A percentile compares a stretch with the other conserved stretches of the same genome.
Evolutionary conservation across 35 echinoderm and acorn worm species (phyloP).

Genomic region (Apostichopus japonicus): DNA sequence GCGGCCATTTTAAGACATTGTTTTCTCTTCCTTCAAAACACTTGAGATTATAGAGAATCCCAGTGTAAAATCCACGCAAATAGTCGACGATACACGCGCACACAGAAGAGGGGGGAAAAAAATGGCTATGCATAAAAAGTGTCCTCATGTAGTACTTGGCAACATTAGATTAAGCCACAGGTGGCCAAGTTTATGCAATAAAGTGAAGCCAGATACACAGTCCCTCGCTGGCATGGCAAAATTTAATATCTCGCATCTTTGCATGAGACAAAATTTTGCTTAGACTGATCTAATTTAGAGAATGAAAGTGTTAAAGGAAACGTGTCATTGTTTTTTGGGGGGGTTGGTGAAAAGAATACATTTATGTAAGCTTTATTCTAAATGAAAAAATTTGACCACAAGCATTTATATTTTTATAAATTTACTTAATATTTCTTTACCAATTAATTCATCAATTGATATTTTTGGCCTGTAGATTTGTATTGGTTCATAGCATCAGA

Average conservation of each 20-base stretch:
- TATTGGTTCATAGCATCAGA: no score
- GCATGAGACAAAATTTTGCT: neutral
- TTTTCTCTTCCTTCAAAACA: neutral
- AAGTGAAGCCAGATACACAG: neutral
- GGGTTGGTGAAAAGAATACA: neutral
- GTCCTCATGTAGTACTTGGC: neutral
- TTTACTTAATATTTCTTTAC: no score
- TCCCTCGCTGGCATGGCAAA: neutral
- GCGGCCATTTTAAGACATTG: neutral
- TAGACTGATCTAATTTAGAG: neutral
- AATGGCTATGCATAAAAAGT: neutral
- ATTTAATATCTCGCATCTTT: neutral
- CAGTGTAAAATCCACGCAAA: neutral
- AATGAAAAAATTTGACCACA: no score
- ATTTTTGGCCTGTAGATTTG: no score
- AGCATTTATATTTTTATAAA: no score
- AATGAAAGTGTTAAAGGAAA: neutral
- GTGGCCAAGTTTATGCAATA: neutral
- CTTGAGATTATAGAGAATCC: neutral
- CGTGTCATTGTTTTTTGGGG: no score
- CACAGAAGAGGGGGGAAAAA: neutral
- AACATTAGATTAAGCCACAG: constrained; percentile 15
- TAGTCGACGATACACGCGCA: no score
- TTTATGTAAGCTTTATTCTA: no score
- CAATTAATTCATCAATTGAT: no score